Evolutionary conservation across 2,113 vertebrate genomes (phyloP).

Genomic region (Solea solea): DNA sequence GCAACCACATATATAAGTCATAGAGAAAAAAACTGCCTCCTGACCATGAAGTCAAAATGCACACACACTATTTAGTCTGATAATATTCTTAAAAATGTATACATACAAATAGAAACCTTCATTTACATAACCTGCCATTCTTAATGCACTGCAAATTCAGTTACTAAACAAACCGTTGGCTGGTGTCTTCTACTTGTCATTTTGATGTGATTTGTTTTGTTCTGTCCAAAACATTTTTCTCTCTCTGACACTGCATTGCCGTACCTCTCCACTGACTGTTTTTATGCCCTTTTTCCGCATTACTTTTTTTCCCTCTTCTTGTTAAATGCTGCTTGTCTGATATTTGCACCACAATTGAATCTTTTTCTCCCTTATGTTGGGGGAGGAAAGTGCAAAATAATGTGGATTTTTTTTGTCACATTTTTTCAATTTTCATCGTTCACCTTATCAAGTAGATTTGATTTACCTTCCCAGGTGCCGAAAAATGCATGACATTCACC

Average conservation of each 20-base stretch:
- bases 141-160: slow-evolving; percentile 57
- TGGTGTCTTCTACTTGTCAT: slow-evolving; percentile 13
- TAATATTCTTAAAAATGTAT: slow-evolving; percentile 33
- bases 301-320: not conserved
- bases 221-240: slow-evolving; percentile 11
- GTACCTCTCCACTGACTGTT: not conserved
- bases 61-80: slow-evolving; percentile 19
- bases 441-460: not conserved
- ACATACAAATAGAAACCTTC: slow-evolving; percentile 15
- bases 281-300: slow-evolving; percentile 23
- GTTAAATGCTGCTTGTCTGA: slow-evolving; percentile 1
- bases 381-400: no score
- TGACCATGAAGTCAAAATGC: slow-evolving; percentile 30
- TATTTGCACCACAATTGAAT: slow-evolving; percentile 25
- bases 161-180: slow-evolving; percentile 44
- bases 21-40: not conserved
- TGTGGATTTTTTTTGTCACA: no score
- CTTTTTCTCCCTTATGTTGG: not conserved
- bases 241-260: slow-evolving; percentile 11
- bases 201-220: slow-evolving; percentile 38
- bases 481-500: not conserved
- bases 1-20: not conserved
- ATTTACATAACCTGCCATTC: slow-evolving; percentile 46
- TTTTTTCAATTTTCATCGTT: slow-evolving; percentile 9
- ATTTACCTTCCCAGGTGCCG: not conserved